These are phyloP conservation scores for Drosophila mojavensis DNA, from an alignment of 1,140 invertebrate species.

Conservation along the genomic window DNA sequence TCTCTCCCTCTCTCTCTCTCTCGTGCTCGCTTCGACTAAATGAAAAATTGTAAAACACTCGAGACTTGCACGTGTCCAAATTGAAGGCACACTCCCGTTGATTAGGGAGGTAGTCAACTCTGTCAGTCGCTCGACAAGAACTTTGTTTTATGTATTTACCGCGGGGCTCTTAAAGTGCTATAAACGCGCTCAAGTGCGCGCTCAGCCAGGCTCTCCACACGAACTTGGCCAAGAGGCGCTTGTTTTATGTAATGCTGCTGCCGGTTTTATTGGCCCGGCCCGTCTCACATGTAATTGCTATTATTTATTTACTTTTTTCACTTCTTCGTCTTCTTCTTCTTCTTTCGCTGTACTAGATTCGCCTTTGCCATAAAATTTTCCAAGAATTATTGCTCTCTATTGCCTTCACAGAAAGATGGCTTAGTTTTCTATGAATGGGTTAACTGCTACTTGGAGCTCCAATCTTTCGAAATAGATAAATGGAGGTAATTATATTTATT, in stretches of 20 bases:
- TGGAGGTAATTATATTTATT: constrained; percentile 6
- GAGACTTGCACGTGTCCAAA: constrained; percentile 69
- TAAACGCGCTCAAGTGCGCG: constrained; percentile 64
- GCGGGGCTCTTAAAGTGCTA: constrained; percentile 69
- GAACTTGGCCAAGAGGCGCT: constrained; percentile 37
- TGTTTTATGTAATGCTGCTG: constrained; percentile 34
- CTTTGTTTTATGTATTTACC: constrained; percentile 46
- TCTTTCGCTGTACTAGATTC: constrained; percentile 9
- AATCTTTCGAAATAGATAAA: constrained; percentile 57
- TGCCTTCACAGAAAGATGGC: constrained; percentile 49
- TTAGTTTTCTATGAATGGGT: constrained; percentile 55
- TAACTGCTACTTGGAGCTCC: constrained; percentile 35
- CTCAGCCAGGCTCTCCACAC: background rate
- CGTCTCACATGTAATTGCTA: constrained; percentile 66
- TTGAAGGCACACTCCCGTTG: constrained; percentile 67
- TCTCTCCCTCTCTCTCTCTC: background rate
- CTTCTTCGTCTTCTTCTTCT: background rate
- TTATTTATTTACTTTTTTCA: constrained; percentile 48
- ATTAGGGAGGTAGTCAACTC: constrained; percentile 7
- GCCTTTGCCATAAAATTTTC: constrained; percentile 43
- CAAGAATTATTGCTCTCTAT: constrained; percentile 48
- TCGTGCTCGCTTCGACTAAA: constrained; percentile 27
- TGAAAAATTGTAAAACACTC: constrained; percentile 51
- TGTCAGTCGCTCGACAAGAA: constrained; percentile 17
- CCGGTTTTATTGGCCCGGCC: constrained; percentile 59